A percentile compares a stretch with the other conserved stretches of the same genome.
These are phyloP conservation scores for Tyto alba DNA, from an alignment of 2,113 vertebrate genomes.

Conservation along the genomic window DNA sequence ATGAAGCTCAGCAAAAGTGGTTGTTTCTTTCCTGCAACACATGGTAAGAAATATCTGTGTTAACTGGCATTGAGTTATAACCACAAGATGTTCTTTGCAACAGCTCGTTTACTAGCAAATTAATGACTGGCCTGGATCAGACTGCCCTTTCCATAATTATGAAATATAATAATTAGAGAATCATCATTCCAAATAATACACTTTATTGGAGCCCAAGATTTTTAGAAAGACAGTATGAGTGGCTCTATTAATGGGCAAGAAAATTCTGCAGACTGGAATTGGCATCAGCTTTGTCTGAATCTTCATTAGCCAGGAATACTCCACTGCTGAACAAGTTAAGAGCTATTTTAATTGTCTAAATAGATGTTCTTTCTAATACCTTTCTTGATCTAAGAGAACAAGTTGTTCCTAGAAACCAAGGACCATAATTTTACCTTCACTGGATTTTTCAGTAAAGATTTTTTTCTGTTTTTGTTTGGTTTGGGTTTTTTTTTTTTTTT, in stretches of 20 bases:
- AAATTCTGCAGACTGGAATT: not conserved
- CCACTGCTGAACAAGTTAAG: not conserved
- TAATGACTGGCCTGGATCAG: constrained; percentile 17
- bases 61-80: constrained; percentile 15
- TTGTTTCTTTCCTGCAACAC: not conserved
- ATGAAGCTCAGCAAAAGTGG: not conserved
- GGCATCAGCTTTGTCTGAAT: not conserved
- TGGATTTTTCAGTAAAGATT: not conserved
- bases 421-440: not conserved
- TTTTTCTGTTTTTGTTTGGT: not conserved
- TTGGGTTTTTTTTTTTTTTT: not conserved
- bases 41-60: not conserved
- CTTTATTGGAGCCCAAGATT: not conserved
- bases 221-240: not conserved
- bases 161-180: constrained; percentile 9
- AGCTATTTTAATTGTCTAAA: not conserved
- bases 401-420: not conserved
- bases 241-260: not conserved
- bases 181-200: constrained; percentile 21
- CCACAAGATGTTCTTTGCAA: constrained; percentile 39
- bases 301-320: not conserved
- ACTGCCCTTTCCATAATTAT: not conserved
- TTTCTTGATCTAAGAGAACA: not conserved
- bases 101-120: constrained; percentile 16
- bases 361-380: not conserved